Percentiles rank a stretch among this genome's conserved stretches.
These are phyloP conservation scores for Monopis laevigella DNA, from an alignment of 2,888 invertebrate genomes.

Conservation along the genomic window DNA sequence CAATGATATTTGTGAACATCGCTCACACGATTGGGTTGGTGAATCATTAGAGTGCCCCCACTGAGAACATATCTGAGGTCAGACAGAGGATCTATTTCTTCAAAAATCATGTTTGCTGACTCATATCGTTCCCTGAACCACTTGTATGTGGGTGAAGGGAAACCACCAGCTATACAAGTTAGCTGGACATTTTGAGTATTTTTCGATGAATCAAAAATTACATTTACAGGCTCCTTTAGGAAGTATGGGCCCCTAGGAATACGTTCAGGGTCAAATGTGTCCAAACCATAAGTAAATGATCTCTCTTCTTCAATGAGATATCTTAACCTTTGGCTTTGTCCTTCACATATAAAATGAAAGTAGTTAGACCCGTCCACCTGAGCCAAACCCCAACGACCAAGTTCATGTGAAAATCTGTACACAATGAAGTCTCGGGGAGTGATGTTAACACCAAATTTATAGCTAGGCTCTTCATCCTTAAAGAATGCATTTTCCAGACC, in stretches of 20 bases:
- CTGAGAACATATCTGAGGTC: constrained; percentile 85
- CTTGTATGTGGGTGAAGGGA: constrained; percentile 87
- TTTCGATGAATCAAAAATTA: constrained; percentile 79
- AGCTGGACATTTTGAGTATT: constrained; percentile 78
- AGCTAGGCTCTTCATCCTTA: constrained; percentile 62
- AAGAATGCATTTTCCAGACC: constrained; percentile 86
- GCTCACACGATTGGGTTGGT: constrained; percentile 79
- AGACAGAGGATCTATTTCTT: constrained; percentile 78
- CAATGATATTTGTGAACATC: constrained; percentile 94
- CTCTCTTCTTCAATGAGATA: constrained; percentile 78
- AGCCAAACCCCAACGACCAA: constrained; percentile 86
- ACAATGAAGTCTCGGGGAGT: constrained; percentile 78
- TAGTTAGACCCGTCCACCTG: constrained; percentile 81
- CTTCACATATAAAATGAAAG: constrained; percentile 88
- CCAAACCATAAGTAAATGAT: constrained; percentile 86
- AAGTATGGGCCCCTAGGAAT: constrained; percentile 92
- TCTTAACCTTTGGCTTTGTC: constrained; percentile 76
- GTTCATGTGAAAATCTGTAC: constrained; percentile 76
- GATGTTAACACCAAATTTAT: constrained; percentile 31
- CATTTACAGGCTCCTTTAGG: constrained; percentile 83
- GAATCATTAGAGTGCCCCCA: constrained; percentile 91
- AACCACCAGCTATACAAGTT: constrained; percentile 86
- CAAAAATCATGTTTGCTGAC: constrained; percentile 77
- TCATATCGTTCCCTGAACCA: constrained; percentile 92
- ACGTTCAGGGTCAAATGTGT: constrained; percentile 80